Percentiles rank a stretch among this genome's conserved stretches.
Conservation (phyloP, 2,888 invertebrate species). For the Phragmatobia fuliginosa region DNA sequence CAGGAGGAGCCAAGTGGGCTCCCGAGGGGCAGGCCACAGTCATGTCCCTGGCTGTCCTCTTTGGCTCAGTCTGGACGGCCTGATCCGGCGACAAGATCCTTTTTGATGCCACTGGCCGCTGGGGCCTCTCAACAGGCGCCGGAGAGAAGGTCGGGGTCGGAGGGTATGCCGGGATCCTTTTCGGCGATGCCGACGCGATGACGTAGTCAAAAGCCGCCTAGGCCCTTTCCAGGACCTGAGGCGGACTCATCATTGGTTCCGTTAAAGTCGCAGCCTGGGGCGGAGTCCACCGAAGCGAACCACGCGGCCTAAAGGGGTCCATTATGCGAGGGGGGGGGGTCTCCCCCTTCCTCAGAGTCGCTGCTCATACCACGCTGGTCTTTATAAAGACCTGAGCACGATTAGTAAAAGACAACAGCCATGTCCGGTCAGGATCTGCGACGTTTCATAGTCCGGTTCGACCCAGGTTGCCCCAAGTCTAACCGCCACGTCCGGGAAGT, state of each 20-base stretch:
- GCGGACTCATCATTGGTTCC: too few species aligned
- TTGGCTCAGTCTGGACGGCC: background rate
- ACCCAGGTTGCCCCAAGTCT: background rate
- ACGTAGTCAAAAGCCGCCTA: background rate
- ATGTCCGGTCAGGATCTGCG: background rate
- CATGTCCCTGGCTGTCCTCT: background rate
- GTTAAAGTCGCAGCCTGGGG: too few species aligned
- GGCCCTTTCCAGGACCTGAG: too few species aligned
- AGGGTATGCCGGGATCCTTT: background rate
- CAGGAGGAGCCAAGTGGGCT: background rate
- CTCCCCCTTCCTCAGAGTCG: too few species aligned
- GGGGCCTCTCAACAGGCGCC: background rate
- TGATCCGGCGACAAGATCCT: too few species aligned
- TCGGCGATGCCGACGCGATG: background rate
- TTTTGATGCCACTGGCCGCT: accelerated
- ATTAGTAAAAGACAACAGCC: background rate
- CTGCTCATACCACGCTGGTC: too few species aligned
- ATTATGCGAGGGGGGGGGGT: too few species aligned
- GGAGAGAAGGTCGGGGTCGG: background rate
- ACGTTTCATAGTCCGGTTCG: background rate
- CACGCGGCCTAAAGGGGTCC: too few species aligned
- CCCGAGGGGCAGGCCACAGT: background rate
- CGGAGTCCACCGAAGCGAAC: too few species aligned
- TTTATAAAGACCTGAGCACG: too few species aligned
- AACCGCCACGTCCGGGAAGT: background rate